These are phyloP conservation scores for Sylvilagus floridanus DNA, from an alignment of 2,797 vertebrate genomes.

Conservation along the genomic window DNA sequence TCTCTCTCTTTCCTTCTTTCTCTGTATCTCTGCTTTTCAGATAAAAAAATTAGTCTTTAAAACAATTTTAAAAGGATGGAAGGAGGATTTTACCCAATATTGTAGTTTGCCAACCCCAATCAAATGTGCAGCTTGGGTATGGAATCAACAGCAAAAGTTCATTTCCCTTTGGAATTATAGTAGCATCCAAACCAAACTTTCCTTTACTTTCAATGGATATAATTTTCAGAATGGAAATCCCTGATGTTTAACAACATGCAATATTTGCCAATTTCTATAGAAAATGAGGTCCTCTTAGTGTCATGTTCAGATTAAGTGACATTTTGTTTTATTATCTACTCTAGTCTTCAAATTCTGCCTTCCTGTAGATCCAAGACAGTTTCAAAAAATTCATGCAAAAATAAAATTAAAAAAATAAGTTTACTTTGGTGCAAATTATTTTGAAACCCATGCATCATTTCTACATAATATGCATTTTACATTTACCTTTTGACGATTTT, in stretches of 20 bases:
- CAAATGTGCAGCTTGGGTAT: background rate
- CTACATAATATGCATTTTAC: too few species aligned
- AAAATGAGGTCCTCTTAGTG: background rate
- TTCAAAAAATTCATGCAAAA: too few species aligned
- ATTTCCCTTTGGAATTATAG: background rate
- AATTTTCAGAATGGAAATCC: background rate
- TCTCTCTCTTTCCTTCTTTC: too few species aligned
- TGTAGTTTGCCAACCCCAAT: background rate
- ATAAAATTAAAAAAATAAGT: too few species aligned
- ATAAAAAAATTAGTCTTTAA: too few species aligned
- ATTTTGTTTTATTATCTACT: background rate
- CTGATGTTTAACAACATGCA: background rate
- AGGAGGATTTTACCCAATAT: background rate
- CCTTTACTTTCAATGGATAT: background rate
- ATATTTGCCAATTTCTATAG: background rate
- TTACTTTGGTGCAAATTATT: too few species aligned
- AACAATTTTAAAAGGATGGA: background rate
- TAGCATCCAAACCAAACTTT: background rate
- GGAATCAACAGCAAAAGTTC: background rate
- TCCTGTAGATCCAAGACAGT: too few species aligned
- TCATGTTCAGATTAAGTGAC: background rate
- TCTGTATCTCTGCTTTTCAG: too few species aligned
- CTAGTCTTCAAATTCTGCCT: background rate
- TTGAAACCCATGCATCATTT: too few species aligned
- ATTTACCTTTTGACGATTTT: too few species aligned